Evolutionary conservation across 2,888 invertebrate species (phyloP).

Genomic region (Didymodactylos carnosus): DNA sequence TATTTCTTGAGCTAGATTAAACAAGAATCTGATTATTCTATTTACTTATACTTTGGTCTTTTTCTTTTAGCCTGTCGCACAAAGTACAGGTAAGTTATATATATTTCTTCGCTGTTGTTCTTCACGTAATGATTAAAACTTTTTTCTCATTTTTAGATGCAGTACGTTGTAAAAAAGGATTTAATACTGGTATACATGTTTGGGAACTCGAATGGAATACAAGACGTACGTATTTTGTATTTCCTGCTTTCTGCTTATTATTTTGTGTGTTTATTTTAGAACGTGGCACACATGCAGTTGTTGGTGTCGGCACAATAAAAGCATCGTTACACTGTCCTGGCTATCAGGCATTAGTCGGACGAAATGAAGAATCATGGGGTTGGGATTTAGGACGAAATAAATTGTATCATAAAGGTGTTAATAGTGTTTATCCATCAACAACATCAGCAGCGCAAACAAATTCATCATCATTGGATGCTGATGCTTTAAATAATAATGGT

Average conservation of each 20-base stretch:
- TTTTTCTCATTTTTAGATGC: no score
- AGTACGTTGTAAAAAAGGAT: slow-evolving; percentile 82
- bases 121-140: no score
- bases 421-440: neutral
- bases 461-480: neutral
- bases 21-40: no score
- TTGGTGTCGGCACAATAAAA: slow-evolving; percentile 67
- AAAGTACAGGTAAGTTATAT: no score
- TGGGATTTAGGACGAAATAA: slow-evolving; percentile 85
- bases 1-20: no score
- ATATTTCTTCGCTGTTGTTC: no score
- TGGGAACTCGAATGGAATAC: slow-evolving; percentile 90
- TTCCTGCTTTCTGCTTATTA: no score
- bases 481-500: slow-evolving; percentile 28
- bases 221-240: no score
- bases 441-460: neutral
- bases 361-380: slow-evolving; percentile 91
- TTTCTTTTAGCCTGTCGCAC: slow-evolving; percentile 53
- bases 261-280: no score
- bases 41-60: neutral
- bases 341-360: slow-evolving; percentile 80
- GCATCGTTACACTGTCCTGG: slow-evolving; percentile 90
- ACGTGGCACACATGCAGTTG: slow-evolving; percentile 91
- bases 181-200: slow-evolving; percentile 78
- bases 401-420: slow-evolving; percentile 58